A percentile compares a stretch with the other conserved stretches of the same genome.
Evolutionary conservation across 2,888 invertebrate genomes (phyloP).

Genomic region (Microchrysa polita): DNA sequence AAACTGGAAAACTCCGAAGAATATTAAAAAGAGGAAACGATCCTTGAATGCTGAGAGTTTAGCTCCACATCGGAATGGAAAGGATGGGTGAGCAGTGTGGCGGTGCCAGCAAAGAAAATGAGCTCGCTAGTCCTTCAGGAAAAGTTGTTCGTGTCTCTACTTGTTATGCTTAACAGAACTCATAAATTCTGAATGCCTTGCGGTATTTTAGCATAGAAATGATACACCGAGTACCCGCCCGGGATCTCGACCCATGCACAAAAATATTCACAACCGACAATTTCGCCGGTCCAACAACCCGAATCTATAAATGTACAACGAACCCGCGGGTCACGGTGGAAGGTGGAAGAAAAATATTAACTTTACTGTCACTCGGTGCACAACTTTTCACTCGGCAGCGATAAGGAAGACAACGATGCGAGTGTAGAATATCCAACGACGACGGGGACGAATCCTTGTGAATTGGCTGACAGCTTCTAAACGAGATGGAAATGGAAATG

Average conservation of each 20-base stretch:
- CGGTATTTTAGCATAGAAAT: conserved; percentile 43
- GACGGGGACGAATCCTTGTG: conserved; percentile 38
- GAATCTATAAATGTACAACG: too few relatives aligned
- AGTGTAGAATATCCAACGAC: too few relatives aligned
- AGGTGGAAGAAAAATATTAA: conserved; percentile 42
- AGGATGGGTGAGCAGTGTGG: conserved; percentile 22
- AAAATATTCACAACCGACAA: too few relatives aligned
- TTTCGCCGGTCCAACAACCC: neutral
- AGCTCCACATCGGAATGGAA: neutral
- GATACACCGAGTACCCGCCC: conserved; percentile 32
- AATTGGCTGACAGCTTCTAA: conserved; percentile 44
- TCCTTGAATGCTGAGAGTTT: neutral
- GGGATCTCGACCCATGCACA: neutral
- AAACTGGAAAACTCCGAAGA: conserved; percentile 36
- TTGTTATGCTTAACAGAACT: conserved; percentile 45
- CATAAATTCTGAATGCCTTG: conserved; percentile 45
- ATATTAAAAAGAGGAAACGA: conserved; percentile 28
- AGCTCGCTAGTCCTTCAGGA: conserved; percentile 40
- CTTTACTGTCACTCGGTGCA: conserved; percentile 44
- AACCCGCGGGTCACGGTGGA: conserved; percentile 16
- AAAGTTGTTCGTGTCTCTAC: conserved; percentile 43
- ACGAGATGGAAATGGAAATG: conserved; percentile 45
- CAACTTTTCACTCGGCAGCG: conserved; percentile 40
- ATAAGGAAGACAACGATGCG: conserved; percentile 22
- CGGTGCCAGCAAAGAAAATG: conserved; percentile 31